Evolutionary conservation across 2,888 invertebrate species (phyloP).

Genomic region (Lathronympha strigana): DNA sequence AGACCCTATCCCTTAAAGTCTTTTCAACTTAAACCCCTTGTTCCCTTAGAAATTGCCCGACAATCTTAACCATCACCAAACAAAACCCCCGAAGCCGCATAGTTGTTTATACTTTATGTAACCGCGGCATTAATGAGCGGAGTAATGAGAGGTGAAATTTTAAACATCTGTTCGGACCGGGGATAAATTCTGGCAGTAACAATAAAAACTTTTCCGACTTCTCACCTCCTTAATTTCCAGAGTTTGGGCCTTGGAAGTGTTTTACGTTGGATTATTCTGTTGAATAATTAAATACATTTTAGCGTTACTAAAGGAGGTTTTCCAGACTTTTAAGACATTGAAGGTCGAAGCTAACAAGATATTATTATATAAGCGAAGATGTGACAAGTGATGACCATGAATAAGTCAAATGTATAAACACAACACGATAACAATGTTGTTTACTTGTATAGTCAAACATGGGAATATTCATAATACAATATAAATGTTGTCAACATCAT

Average conservation of each 20-base stretch:
- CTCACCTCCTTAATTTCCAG: conserved; percentile 64
- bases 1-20: no score
- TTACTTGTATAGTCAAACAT: no score
- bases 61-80: conserved; percentile 2
- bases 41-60: not conserved
- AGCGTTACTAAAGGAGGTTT: conserved; percentile 42
- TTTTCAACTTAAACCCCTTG: not conserved
- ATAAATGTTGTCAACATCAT: no score
- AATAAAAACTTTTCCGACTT: conserved; percentile 67
- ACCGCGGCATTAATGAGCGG: conserved; percentile 47
- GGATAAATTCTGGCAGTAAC: conserved; percentile 60
- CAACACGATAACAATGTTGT: no score
- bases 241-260: conserved; percentile 46
- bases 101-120: conserved; percentile 10
- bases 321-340: not conserved
- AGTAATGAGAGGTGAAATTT: conserved; percentile 62
- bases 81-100: conserved; percentile 15
- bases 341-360: no score
- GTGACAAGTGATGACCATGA: no score
- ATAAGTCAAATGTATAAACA: no score
- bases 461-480: no score
- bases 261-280: conserved; percentile 44
- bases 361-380: no score
- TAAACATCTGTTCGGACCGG: conserved; percentile 53
- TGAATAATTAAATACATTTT: conserved; percentile 48